Base-by-base conservation (phyloP, 2,113 vertebrate species). In the Scalopus aquaticus region DNA sequence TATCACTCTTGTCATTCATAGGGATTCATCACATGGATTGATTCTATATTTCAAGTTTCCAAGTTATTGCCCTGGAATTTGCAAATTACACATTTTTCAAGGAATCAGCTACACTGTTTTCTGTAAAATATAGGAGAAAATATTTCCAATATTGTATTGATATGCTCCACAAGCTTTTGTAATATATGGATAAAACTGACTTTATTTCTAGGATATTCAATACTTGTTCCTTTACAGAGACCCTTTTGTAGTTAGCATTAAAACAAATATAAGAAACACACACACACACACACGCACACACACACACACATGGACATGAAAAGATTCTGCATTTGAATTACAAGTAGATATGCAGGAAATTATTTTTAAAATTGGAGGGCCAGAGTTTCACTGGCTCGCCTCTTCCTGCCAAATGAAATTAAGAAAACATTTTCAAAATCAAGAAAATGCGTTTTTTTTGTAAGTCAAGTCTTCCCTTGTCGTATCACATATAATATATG, bases 1-100 rank as follows among this genome's bases (percentile, higher is more conserved):
- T 7, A 81, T 93, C 39, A 56, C 6, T 35, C 0, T 79, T 95
- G 78, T 42, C 15, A 86, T 39, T 95, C 20, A 37, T 13, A 28
- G 30, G 20, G 26, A 24, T 78, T 91, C 20, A 51, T 69, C 35
- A 83, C 20, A 62, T 78, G 10, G 1, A 80, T 77, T 6, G 20
- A 95, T 77, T 88, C 58, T n/a, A 35, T 49, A 87, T 96, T 97
- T 84, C 72, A 93, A 95, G 32, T 82, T 88, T 94, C 78, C 70
- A 96, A 97, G 94, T 90, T 89, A 49, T 54, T 85, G 58, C 78
- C 37, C 74, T 82, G 65, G 32, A 93, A 77, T 81, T 76, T 69
- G 26, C 44, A 81, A 85, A 74, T 60, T 35, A 70, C 7, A 17
- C 3, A 62, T 51, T 64, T 70, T 64, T 46, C 89, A 39, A 49